Conservation (phyloP, 2,113 vertebrate species). For the Hemiscyllium ocellatum region DNA sequence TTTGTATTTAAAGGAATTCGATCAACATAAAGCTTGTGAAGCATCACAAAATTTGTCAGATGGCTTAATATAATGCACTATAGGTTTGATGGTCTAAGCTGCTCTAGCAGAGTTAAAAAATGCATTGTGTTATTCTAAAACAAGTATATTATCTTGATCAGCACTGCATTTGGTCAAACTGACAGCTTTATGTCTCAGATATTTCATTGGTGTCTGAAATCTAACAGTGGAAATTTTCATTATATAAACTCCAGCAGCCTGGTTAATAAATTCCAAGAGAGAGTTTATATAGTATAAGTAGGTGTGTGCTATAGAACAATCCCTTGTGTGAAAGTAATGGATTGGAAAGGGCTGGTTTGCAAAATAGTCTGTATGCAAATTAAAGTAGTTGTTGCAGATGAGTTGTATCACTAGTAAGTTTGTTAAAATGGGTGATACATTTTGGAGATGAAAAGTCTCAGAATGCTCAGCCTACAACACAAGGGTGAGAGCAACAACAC, state of each 20-base stretch:
- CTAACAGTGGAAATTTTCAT: not conserved
- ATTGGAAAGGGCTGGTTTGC: not conserved
- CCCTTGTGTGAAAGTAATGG: not conserved
- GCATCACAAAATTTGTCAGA: not conserved
- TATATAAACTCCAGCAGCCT: not conserved
- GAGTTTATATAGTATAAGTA: not conserved
- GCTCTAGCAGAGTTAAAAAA: not conserved
- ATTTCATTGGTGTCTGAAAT: not conserved
- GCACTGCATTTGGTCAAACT: not conserved
- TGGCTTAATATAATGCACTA: not conserved
- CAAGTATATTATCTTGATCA: not conserved
- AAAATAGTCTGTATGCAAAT: not conserved
- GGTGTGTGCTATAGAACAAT: not conserved
- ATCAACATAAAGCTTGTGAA: constrained; percentile 2
- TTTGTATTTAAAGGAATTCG: not conserved
- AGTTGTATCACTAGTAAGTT: not conserved
- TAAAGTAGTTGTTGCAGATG: not conserved
- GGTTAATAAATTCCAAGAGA: not conserved
- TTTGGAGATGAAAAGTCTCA: not conserved
- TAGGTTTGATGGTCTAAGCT: not conserved
- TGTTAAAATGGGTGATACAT: not conserved
- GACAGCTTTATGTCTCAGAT: not conserved
- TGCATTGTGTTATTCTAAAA: not conserved
- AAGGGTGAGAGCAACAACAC: not conserved
- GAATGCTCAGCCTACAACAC: not conserved